phyloP scores from a whole-genome alignment of 2,113 vertebrate species.

The Pipra filicauda region DNA sequence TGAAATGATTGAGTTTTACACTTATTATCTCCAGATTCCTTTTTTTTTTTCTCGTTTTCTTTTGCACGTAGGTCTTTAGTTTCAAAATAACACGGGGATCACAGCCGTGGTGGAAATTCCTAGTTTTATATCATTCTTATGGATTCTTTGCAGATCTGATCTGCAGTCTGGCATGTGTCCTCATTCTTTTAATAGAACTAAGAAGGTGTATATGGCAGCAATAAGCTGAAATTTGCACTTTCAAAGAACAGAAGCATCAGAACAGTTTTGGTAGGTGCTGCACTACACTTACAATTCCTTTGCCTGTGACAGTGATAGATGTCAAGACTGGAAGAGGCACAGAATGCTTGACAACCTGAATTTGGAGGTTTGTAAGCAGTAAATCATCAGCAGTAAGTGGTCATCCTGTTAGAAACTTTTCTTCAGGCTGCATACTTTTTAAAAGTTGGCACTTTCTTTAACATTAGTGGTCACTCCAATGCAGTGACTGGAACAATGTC shows the following conservation, averaged over 20 bases:
- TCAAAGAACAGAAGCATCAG: not conserved
- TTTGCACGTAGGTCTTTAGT: not conserved
- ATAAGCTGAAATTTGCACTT: not conserved
- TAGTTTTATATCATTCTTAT: not conserved
- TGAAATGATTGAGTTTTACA: not conserved
- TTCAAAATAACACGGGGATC: not conserved
- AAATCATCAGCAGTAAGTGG: not conserved
- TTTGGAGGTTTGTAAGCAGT: not conserved
- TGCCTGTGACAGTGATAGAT: not conserved
- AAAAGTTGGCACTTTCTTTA: not conserved
- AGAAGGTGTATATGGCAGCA: not conserved
- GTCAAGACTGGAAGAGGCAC: not conserved
- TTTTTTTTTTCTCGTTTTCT: not conserved
- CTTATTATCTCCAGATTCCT: not conserved
- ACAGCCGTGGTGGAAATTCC: not conserved
- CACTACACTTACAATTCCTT: not conserved
- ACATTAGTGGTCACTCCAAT: not conserved
- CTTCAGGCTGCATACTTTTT: not conserved
- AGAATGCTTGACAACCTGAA: not conserved
- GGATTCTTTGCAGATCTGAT: not conserved
- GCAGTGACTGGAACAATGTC: not conserved
- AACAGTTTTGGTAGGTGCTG: not conserved
- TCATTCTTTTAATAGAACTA: slow-evolving; percentile 1
- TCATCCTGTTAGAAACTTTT: not conserved
- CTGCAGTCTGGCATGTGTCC: not conserved